Evolutionary conservation across 2,888 invertebrate species (phyloP).

Genomic region (Drosophila paranaensis): DNA sequence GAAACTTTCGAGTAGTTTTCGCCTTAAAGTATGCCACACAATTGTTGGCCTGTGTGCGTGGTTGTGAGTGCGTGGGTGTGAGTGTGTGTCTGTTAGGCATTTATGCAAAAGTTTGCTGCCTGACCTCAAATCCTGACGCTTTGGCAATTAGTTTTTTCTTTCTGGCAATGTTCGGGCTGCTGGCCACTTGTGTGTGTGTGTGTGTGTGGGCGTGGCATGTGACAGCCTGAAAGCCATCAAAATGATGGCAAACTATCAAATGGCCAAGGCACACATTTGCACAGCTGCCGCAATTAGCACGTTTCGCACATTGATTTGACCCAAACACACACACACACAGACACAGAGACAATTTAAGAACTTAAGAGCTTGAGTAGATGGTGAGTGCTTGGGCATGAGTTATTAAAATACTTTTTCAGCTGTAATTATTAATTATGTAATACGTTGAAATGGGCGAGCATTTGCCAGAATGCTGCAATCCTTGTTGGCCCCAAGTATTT

Average conservation of each 20-base stretch:
- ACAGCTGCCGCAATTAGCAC: conserved; percentile 80
- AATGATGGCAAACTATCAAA: conserved; percentile 78
- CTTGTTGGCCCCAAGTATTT: conserved; percentile 31
- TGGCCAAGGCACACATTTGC: conserved; percentile 72
- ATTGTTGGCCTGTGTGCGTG: conserved; percentile 20
- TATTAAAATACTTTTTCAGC: conserved; percentile 68
- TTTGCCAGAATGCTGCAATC: conserved; percentile 35
- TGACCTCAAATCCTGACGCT: conserved; percentile 47
- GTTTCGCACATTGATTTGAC: conserved; percentile 78
- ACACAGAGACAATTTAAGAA: conserved; percentile 15
- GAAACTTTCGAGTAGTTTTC: conserved; percentile 59
- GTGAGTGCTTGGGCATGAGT: conserved; percentile 39
- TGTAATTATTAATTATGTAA: conserved; percentile 74
- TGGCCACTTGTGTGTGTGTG: neutral
- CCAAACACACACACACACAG: conserved; percentile 1
- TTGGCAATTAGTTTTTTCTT: conserved; percentile 71
- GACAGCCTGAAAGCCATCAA: conserved; percentile 61
- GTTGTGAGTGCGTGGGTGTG: neutral
- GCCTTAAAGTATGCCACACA: conserved; percentile 61
- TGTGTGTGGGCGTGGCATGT: conserved; percentile 16
- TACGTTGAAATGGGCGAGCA: conserved; percentile 45
- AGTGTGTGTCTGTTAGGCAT: conserved; percentile 31
- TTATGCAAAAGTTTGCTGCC: conserved; percentile 71
- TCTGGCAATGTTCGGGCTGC: conserved; percentile 43
- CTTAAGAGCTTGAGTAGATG: conserved; percentile 38